Evolutionary conservation across 2,797 vertebrate genomes (phyloP), one percentile per base, ranked within the genome.

Genomic region (Peromyscus attwateri): DNA sequence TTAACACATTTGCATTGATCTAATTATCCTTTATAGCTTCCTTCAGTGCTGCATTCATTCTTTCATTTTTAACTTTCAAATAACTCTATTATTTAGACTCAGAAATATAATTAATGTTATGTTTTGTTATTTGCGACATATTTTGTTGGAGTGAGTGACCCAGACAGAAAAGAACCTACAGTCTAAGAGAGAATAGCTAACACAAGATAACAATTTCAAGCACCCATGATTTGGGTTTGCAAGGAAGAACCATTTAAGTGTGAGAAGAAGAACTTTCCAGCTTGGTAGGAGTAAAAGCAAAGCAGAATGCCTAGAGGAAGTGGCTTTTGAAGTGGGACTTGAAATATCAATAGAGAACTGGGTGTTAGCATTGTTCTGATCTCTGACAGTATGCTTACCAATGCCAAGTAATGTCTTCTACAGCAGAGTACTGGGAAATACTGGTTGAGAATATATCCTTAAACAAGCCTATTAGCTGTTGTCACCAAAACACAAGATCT

Each of bases 31-130:
- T 95, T 91, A 88, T 71, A 80, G 75, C 23, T 79, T 94, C 76
- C 66, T 95, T 91, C 6, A 82, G 52, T 31, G 17, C 46, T 80
- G 31, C 3, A 79, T 89, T 90, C 91, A 7, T 83, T 95, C 49
- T 82, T 95, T 93, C 31, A 62, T 95, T 27, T 96, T 46, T 88
- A 62, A 31, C 29, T 92, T 93, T 96, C 37, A 92, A 81, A 92
- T 79, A 92, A 92, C 10, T 27, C 43, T 85, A 10, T 85, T 21
- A 84, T 76, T 91, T 91, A 13, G 62, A 75, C 73, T 79, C 21
- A 81, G 46, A 95, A 46, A 12, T 73, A 55, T 16, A 3, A 84
- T 92, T 40, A 66, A 40, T 40, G 6, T 21, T 68, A 8, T 76
- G 34, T 75, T 95, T 85, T 95, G 46, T 37, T 71, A 37, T 17